These are phyloP conservation scores for Tauraco hartlaubi DNA, from an alignment of 2,797 vertebrate genomes.

Conservation along the genomic window DNA sequence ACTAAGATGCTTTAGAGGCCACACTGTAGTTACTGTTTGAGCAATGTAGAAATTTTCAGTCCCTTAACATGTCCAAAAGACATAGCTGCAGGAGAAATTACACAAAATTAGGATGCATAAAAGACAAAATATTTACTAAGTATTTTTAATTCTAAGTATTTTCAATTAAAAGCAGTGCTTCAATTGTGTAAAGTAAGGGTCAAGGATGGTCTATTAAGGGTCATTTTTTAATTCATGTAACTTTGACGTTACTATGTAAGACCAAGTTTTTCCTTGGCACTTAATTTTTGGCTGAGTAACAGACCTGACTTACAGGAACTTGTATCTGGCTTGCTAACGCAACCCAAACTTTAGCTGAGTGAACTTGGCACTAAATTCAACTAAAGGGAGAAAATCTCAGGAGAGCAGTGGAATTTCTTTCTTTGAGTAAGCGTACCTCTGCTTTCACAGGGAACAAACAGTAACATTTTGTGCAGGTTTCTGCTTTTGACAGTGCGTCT, in stretches of 20 bases:
- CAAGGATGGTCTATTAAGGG: not conserved
- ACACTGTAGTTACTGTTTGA: not conserved
- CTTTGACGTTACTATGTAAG: not conserved
- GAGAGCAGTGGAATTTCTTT: conserved; percentile 90
- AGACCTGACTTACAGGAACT: conserved; percentile 12
- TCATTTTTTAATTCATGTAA: not conserved
- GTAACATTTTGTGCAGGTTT: conserved; percentile 79
- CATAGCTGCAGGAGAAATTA: not conserved
- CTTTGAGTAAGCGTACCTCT: conserved; percentile 84
- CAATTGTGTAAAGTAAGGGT: not conserved
- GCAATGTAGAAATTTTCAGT: not conserved
- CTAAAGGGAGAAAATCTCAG: conserved; percentile 83
- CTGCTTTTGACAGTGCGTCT: conserved; percentile 72
- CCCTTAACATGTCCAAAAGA: not conserved
- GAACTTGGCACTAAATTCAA: conserved; percentile 66
- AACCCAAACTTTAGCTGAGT: conserved; percentile 41
- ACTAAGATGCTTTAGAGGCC: not conserved
- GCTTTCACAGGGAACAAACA: conserved; percentile 77
- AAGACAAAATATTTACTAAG: not conserved
- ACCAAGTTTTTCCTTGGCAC: not conserved
- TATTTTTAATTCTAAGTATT: not conserved
- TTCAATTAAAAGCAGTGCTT: not conserved
- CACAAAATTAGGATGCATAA: not conserved
- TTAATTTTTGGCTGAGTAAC: conserved; percentile 31
- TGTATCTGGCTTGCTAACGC: conserved; percentile 36